A percentile compares a stretch with the other conserved stretches of the same genome.
These are phyloP conservation scores for Anagrus nilaparvatae DNA, from an alignment of 1,140 invertebrate species.

Conservation along the genomic window DNA sequence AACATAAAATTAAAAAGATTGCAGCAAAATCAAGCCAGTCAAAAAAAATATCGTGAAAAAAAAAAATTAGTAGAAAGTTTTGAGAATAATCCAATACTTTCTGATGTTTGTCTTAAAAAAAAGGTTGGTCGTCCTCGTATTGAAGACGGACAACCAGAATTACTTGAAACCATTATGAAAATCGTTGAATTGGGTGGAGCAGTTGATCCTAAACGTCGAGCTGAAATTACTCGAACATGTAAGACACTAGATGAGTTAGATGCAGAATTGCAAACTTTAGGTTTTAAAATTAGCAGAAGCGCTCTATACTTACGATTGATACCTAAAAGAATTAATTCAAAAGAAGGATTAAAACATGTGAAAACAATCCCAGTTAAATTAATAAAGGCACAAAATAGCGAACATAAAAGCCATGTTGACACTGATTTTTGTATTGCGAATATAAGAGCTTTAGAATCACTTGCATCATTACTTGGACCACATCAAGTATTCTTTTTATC, in stretches of 20 bases:
- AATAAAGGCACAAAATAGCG: neutral
- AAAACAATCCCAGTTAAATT: conserved; percentile 13
- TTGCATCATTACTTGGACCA: conserved; percentile 12
- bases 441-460: conserved; percentile 8
- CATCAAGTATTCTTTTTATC: conserved; percentile 11
- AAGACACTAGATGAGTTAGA: conserved; percentile 9
- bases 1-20: too few species aligned
- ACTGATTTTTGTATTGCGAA: conserved; percentile 2
- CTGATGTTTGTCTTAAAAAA: neutral
- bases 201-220: neutral
- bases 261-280: neutral
- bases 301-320: conserved; percentile 12
- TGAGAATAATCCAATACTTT: too few species aligned
- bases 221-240: conserved; percentile 8
- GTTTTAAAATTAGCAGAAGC: neutral
- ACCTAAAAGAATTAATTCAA: conserved; percentile 3
- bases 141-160: conserved; percentile 2
- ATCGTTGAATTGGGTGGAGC: neutral
- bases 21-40: too few species aligned
- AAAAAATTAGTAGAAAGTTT: too few species aligned
- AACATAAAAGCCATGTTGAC: conserved; percentile 8
- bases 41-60: too few species aligned
- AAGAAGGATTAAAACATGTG: conserved; percentile 12
- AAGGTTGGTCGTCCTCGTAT: neutral
- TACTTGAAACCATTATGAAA: conserved; percentile 2